Conservation (phyloP, 2,888 invertebrate species). For the Cheilosia vulpina region DNA sequence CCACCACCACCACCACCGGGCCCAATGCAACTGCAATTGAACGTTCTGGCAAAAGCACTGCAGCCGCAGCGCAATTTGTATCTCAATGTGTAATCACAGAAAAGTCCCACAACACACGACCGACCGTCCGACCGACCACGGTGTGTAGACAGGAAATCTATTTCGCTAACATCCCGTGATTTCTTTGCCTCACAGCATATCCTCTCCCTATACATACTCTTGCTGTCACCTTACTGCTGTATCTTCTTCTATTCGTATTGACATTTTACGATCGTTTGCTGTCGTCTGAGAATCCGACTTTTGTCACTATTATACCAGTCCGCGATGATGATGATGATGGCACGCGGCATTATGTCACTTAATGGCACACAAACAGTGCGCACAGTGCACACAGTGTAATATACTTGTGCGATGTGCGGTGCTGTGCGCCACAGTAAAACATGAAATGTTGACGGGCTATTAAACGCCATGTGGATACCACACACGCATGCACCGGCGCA, state of each 20-base stretch:
- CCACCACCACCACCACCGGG: background rate
- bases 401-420: slow-evolving; percentile 3
- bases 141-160: slow-evolving; percentile 71
- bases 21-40: slow-evolving; percentile 18
- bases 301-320: slow-evolving; percentile 57
- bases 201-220: slow-evolving; percentile 33
- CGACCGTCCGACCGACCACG: background rate
- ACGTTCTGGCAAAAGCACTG: slow-evolving; percentile 49
- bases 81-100: slow-evolving; percentile 58
- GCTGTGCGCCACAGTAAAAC: slow-evolving; percentile 63
- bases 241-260: slow-evolving; percentile 61
- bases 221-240: slow-evolving; percentile 48
- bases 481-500: slow-evolving; percentile 55
- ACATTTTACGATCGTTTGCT: slow-evolving; percentile 72
- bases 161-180: slow-evolving; percentile 75
- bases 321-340: slow-evolving; percentile 63
- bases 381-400: slow-evolving; percentile 1
- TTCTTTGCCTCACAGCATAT: slow-evolving; percentile 53
- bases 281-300: slow-evolving; percentile 73
- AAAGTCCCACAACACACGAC: slow-evolving; percentile 49
- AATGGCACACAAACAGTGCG: slow-evolving; percentile 67
- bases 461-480: slow-evolving; percentile 75
- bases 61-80: slow-evolving; percentile 62
- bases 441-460: slow-evolving; percentile 72
- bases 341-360: slow-evolving; percentile 75